phyloP scores from a whole-genome alignment of 1,140 invertebrate genomes.

The Drosophila repletoides region DNA sequence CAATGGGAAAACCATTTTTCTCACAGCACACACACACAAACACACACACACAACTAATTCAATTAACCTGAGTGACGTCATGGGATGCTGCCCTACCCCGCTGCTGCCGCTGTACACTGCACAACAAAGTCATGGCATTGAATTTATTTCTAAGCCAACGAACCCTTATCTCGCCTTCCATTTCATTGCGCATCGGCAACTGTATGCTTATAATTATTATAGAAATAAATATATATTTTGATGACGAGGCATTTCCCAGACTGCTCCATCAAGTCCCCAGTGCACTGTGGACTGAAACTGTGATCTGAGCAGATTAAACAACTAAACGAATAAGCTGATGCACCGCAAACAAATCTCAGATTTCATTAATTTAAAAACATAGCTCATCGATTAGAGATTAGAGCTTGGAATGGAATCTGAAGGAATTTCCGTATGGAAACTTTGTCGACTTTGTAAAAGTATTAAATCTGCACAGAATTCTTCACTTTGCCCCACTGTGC shows the following conservation, averaged over 20 bases:
- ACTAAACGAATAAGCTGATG: neutral
- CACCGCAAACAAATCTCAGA: no score
- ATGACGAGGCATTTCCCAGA: slow-evolving; percentile 28
- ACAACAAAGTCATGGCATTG: slow-evolving; percentile 28
- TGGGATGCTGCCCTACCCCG: neutral
- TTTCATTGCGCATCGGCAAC: slow-evolving; percentile 25
- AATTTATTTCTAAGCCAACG: slow-evolving; percentile 31
- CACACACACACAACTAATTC: slow-evolving; percentile 15
- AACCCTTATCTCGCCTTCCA: slow-evolving; percentile 29
- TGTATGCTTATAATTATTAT: slow-evolving; percentile 27
- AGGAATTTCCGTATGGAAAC: no score
- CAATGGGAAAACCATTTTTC: slow-evolving; percentile 1
- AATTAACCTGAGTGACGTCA: slow-evolving; percentile 37
- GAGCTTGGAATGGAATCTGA: no score
- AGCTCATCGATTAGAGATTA: no score
- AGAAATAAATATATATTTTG: slow-evolving; percentile 10
- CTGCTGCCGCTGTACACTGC: no score
- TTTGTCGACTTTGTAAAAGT: no score
- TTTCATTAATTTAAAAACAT: no score
- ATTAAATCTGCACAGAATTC: neutral
- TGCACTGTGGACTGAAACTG: slow-evolving; percentile 1
- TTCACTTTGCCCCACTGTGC: neutral
- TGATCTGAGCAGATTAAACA: no score
- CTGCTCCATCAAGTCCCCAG: slow-evolving; percentile 12
- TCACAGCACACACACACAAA: slow-evolving; percentile 4